Base-by-base conservation (phyloP, 2,888 invertebrate genomes). In the Dione vanillae region DNA sequence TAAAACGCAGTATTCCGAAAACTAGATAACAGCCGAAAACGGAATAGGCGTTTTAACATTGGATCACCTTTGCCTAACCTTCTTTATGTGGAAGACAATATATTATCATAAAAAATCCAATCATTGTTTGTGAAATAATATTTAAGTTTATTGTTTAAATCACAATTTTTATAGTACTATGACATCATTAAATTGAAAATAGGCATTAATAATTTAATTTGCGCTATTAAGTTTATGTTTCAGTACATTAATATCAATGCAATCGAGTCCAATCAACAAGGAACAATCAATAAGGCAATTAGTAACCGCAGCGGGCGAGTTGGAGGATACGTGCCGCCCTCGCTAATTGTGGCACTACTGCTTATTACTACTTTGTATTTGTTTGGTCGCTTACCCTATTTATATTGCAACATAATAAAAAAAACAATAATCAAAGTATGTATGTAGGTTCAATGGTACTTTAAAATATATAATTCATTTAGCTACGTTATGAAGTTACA, bases 251-350 rank as follows among this genome's bases (percentile, higher is more conserved):
- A 68, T 68, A 68, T 54, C 40, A 68, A 62, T 70, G 59, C 67
- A 61, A 65, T 70, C 61, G 61, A 69, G 43, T 66, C 54, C 51
- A 62, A 47, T 56, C 51, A 49, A 40, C 62, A 69, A 69, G 68
- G 71, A 66, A 71, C 78, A 82, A 82, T 82, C 82, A 83, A 82
- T 84, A 79, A 79, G 80, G 83, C 85, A 87, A 88, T 87, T 87
- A 87, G 80, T 77, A 79, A 82, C 85, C 82, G 79, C 83, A 81
- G 78, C 77, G 79, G 80, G 76, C 74, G 80, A 85, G 84, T 85
- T 85, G 80, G 79, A 85, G 80, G 75, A 80, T 76, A 81, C 85
- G 83, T 81, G 82, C 79, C 74, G 77, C 78, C 79, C 78, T 74
- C 77, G 77, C 83, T 85, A 82, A 87, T 85, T 87, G 83, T 83